Conservation (phyloP, 1,140 invertebrate species). For the Coenobita brevimanus region DNA sequence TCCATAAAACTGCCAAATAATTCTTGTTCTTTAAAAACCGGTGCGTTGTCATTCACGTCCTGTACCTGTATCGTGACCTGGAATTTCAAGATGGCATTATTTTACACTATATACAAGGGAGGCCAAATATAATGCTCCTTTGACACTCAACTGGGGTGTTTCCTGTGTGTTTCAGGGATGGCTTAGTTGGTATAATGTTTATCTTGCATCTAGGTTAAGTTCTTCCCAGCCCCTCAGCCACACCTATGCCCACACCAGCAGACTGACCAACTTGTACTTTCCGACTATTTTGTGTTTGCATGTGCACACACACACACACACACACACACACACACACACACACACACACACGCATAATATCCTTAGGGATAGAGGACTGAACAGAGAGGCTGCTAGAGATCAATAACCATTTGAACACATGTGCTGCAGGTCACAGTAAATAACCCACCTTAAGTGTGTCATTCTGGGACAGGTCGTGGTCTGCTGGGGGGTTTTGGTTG, state of each 20-base stretch:
- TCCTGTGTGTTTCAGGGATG: no score
- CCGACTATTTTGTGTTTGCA: not conserved
- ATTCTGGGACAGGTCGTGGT: no score
- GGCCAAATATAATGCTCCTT: no score
- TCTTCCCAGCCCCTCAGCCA: no score
- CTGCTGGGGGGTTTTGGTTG: not conserved
- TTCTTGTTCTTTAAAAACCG: not conserved
- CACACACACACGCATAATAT: not conserved
- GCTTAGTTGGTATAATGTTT: no score
- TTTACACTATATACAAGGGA: not conserved
- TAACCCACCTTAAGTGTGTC: no score
- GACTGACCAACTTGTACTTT: not conserved
- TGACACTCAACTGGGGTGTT: no score
- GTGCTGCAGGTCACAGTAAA: no score
- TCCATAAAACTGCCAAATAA: not conserved
- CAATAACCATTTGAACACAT: no score
- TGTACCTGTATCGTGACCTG: constrained; percentile 10
- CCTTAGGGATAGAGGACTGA: no score
- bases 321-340: constrained; percentile 17
- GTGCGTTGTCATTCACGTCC: constrained; percentile 9
- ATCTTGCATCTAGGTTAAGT: no score
- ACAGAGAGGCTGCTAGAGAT: not conserved
- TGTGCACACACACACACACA: not conserved
- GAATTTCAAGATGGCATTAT: not conserved
- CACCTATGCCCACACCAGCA: no score